These are phyloP conservation scores for Orientallactaga bullata DNA, from an alignment of 2,113 vertebrate species.

Conservation along the genomic window DNA sequence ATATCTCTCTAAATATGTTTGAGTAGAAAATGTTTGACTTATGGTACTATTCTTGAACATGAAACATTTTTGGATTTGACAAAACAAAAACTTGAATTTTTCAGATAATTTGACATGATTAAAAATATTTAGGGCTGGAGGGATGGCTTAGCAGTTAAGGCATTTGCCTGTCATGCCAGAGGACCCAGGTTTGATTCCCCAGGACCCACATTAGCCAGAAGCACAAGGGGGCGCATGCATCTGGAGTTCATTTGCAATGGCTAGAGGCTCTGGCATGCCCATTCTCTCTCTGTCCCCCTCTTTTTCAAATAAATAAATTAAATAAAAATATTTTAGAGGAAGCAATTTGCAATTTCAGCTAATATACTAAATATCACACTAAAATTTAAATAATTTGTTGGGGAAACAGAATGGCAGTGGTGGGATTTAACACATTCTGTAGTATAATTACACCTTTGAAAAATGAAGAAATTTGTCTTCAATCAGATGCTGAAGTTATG, in stretches of 20 bases:
- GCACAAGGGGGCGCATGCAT: too few species aligned
- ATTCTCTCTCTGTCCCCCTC: too few species aligned
- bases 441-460: constrained; percentile 31
- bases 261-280: too few species aligned
- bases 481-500: background rate
- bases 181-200: too few species aligned
- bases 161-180: too few species aligned
- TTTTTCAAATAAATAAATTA: too few species aligned
- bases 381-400: constrained; percentile 47
- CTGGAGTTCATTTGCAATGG: too few species aligned
- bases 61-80: constrained; percentile 44
- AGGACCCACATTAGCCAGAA: too few species aligned
- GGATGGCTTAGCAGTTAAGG: too few species aligned
- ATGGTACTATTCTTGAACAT: constrained; percentile 30
- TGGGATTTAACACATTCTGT: constrained; percentile 60
- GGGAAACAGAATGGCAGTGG: constrained; percentile 46
- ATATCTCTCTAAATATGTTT: constrained; percentile 30
- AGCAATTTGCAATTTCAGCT: background rate
- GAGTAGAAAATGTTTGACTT: constrained; percentile 46
- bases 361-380: constrained; percentile 25
- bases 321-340: too few species aligned
- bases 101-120: constrained; percentile 23
- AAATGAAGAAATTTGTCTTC: constrained; percentile 12
- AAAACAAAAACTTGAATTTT: constrained; percentile 10
- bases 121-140: too few species aligned